phyloP scores from a whole-genome alignment of 2,113 vertebrate species.

The Syngnathoides biaculeatus region DNA sequence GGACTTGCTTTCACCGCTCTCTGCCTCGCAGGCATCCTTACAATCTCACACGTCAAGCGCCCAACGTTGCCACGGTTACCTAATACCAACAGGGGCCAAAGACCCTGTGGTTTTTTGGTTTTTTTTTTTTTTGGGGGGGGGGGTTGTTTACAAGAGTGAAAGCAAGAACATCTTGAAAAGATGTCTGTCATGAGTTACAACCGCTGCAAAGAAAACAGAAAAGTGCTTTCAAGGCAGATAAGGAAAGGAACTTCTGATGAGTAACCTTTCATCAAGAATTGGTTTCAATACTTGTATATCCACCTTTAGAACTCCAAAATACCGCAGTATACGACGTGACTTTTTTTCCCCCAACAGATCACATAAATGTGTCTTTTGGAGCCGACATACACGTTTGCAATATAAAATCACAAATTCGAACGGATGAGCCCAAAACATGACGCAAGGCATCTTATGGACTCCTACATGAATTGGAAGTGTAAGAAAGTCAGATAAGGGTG shows the following conservation, averaged over 20 bases:
- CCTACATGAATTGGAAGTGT: too few species aligned
- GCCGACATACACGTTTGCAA: too few species aligned
- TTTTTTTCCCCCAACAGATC: too few species aligned
- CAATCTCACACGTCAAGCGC: conserved; percentile 48
- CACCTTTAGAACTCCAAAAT: not conserved
- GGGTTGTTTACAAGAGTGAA: not conserved
- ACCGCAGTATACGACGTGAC: not conserved
- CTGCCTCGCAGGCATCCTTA: conserved; percentile 22
- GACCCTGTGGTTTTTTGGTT: too few species aligned
- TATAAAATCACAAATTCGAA: too few species aligned
- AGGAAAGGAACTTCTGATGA: not conserved
- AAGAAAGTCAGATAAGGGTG: too few species aligned
- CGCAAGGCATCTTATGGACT: too few species aligned
- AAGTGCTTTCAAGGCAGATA: conserved; percentile 1
- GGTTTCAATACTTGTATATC: not conserved
- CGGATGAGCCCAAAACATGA: too few species aligned
- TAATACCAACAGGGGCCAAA: conserved; percentile 17
- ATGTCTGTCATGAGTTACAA: not conserved
- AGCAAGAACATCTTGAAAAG: not conserved
- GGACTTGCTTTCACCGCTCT: conserved; percentile 36
- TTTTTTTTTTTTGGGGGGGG: not conserved
- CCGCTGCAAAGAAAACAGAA: not conserved
- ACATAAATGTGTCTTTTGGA: too few species aligned
- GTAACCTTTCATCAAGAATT: not conserved
- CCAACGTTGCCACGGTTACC: conserved; percentile 34